Conservation (phyloP, 2,797 vertebrate genomes). For the Podargus strigoides region DNA sequence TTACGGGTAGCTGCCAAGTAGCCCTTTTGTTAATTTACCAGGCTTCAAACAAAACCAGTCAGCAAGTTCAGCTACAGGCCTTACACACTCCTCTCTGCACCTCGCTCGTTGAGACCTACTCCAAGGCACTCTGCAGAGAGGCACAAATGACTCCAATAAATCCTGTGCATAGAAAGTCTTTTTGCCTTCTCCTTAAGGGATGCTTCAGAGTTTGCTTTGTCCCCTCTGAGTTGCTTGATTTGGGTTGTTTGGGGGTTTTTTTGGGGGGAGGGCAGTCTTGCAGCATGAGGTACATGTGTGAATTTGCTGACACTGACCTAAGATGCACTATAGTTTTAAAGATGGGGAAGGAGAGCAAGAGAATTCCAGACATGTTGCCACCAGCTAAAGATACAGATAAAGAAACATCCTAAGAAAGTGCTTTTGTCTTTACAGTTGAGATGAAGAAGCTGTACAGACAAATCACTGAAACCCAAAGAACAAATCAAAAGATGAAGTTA, state of each 20-base stretch:
- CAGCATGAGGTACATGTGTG: accelerated
- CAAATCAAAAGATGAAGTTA: neutral
- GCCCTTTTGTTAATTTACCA: neutral
- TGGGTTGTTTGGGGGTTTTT: too few species aligned
- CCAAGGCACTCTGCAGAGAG: neutral
- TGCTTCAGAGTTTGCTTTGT: neutral
- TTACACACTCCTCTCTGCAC: accelerated
- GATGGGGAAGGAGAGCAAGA: neutral
- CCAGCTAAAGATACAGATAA: neutral
- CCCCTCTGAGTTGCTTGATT: neutral
- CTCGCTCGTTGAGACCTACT: neutral
- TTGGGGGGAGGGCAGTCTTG: neutral
- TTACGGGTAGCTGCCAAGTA: neutral
- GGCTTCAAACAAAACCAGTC: neutral
- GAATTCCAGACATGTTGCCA: neutral
- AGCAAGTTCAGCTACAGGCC: neutral
- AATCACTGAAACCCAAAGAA: neutral
- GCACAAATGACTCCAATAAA: neutral
- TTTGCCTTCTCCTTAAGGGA: neutral
- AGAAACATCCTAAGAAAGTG: neutral
- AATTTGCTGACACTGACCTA: neutral
- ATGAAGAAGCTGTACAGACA: neutral
- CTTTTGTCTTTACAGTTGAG: neutral
- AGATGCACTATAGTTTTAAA: neutral
- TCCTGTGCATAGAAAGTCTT: accelerated